Percentiles rank a stretch among this genome's conserved stretches.
phyloP scores from a whole-genome alignment of 2,797 vertebrate species.

The Apodemus agrarius region DNA sequence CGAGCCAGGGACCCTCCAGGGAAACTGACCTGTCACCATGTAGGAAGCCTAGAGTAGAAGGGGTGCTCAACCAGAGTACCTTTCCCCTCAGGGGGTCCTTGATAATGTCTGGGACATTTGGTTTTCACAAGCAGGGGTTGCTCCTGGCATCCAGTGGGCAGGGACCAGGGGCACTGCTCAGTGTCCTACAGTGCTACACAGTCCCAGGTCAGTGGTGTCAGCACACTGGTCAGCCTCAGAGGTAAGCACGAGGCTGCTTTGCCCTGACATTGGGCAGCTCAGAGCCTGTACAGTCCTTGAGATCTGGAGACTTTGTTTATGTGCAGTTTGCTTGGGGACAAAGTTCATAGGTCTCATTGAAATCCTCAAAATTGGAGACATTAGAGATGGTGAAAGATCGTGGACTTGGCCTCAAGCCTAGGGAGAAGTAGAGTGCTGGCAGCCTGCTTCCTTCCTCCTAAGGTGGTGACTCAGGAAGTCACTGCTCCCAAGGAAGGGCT shows the following conservation, averaged over 20 bases:
- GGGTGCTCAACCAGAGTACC: background rate
- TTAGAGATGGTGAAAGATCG: background rate
- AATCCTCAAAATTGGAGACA: background rate
- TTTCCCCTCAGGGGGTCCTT: background rate
- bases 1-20: rapidly evolving
- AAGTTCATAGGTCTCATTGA: background rate
- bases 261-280: background rate
- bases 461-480: background rate
- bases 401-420: background rate
- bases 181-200: background rate
- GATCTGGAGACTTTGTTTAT: background rate
- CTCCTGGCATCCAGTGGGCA: background rate
- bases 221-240: background rate
- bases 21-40: rapidly evolving
- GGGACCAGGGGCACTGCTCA: background rate
- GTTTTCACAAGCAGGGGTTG: background rate
- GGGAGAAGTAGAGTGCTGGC: background rate
- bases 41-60: background rate
- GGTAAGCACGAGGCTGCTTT: background rate
- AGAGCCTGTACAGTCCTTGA: background rate
- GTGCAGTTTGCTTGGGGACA: background rate
- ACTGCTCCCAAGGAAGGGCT: background rate
- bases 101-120: background rate
- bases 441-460: background rate
- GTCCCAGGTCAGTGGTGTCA: background rate